Base-by-base conservation (phyloP, 37 sponge, comb jelly and placozoan genomes). In the Hexactinellida sp. region DNA sequence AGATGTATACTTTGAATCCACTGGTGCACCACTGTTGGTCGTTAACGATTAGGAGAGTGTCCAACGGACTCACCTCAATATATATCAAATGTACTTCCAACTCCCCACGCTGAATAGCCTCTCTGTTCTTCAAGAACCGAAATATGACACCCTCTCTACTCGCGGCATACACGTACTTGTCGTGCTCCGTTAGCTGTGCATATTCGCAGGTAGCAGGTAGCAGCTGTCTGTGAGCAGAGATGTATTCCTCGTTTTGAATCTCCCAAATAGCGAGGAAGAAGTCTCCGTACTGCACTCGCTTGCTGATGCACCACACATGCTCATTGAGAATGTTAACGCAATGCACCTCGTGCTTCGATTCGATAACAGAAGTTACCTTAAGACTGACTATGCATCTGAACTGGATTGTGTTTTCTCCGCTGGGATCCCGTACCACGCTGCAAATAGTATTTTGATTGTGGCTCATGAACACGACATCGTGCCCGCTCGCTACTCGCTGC, bases 81-180 rank as follows among this genome's bases (percentile, higher is more conserved):
- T 32, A 63, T 32, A 63, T 63, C 5, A 63, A n/a, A n/a, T 63
- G 76, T n/a, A 63, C 13, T 63, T 63, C 76, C 30, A 63, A 63
- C 34, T 63, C 76, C 34, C 76, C 76, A 7, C 76, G 76, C 34
- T 63, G 76, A 63, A 63, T 63, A n/a, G 76, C 76, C 3, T 63
- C 76, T 25, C 30, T 63, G 34, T 63, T 63, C 76, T 63, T 63
- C 34, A 63, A 10, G 30, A 63, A n/a, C 25, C 76, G 21, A n/a
- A 63, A 32, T 63, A 63, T 63, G 28, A 63, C 76, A 32, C 76
- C 76, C 3, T 63, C 76, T 63, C 34, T 63, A 23, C 76, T 63
- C 76, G 76, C 76, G 3, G 76, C 76, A 63, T 63, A 63, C 34
- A 63, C 76, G 34, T 63, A 63, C 76, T 63, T 63, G 76, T 63